Evolutionary conservation across 37 sponge, comb jelly and placozoan species (phyloP).

Genomic region (Halisarca cf. caerulea): DNA sequence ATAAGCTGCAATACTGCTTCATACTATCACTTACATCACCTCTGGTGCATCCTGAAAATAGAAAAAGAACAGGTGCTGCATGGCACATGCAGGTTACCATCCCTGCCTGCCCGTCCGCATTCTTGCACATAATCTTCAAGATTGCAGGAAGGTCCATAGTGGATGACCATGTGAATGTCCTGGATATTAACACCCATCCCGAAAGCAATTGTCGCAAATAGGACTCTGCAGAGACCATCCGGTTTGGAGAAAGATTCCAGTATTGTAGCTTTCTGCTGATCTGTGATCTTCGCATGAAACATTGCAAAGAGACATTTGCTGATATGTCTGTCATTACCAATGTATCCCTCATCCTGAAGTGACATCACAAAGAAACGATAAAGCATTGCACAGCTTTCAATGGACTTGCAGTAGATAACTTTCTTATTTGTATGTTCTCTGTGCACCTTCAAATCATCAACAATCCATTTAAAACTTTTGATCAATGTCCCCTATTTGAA

Average conservation of each 20-base stretch:
- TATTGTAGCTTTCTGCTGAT: neutral
- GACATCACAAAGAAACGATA: no score
- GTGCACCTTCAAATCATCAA: no score
- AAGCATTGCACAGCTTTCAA: no score
- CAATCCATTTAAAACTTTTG: no score
- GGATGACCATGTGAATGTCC: neutral
- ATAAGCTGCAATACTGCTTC: conserved; percentile 11
- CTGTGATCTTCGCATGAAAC: neutral
- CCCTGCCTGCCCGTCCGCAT: neutral
- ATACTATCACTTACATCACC: neutral
- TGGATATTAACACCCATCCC: conserved; percentile 5
- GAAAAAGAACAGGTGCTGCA: neutral
- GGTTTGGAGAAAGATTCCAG: neutral
- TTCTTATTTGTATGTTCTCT: no score
- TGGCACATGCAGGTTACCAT: no score
- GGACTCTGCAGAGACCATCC: neutral
- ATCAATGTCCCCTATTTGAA: no score
- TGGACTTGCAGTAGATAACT: no score
- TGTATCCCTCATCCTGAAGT: no score
- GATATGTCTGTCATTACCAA: no score
- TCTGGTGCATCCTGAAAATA: neutral
- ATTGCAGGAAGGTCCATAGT: neutral
- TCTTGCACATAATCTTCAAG: conserved; percentile 5
- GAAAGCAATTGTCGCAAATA: neutral
- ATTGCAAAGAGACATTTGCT: no score